These are phyloP conservation scores for Hiodon tergisus DNA, from an alignment of 2,113 vertebrate genomes.

Conservation along the genomic window DNA sequence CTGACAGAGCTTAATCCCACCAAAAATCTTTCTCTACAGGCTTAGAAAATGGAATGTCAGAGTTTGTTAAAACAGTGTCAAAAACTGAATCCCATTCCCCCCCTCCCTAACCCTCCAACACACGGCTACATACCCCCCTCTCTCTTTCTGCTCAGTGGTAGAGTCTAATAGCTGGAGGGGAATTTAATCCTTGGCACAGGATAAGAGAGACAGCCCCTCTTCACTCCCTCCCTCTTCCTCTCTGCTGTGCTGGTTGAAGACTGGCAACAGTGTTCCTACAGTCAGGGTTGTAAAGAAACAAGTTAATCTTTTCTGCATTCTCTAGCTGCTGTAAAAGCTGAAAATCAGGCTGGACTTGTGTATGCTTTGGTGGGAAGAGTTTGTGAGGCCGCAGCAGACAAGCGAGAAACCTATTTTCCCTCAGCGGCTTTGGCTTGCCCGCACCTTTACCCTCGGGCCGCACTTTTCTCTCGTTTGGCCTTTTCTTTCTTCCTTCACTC, in stretches of 20 bases:
- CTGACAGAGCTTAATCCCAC: conserved; percentile 30
- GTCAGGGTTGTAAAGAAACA: conserved; percentile 48
- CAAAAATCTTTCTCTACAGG: conserved; percentile 22
- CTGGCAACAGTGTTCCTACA: conserved; percentile 48
- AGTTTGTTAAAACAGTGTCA: conserved; percentile 22
- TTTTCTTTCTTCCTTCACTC: conserved; percentile 39
- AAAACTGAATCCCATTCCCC: conserved; percentile 23
- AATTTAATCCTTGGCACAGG: conserved; percentile 67
- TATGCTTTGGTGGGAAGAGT: conserved; percentile 48
- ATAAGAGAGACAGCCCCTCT: conserved; percentile 54
- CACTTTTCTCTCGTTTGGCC: conserved; percentile 34
- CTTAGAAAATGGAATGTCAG: conserved; percentile 26
- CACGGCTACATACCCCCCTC: conserved; percentile 35
- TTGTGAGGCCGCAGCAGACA: not conserved
- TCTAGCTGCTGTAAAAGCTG: conserved; percentile 54
- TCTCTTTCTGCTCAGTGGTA: conserved; percentile 57
- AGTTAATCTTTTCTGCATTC: conserved; percentile 60
- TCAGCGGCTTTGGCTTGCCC: conserved; percentile 49
- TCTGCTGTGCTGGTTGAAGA: conserved; percentile 40
- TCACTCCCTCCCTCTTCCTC: conserved; percentile 32
- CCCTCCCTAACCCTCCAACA: not conserved
- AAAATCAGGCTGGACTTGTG: conserved; percentile 50
- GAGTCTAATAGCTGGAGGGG: conserved; percentile 66
- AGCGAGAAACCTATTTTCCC: not conserved
- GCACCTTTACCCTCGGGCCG: conserved; percentile 42